Evolutionary conservation across 2,888 invertebrate species (phyloP).

Genomic region (Polyommatus iphigenia): DNA sequence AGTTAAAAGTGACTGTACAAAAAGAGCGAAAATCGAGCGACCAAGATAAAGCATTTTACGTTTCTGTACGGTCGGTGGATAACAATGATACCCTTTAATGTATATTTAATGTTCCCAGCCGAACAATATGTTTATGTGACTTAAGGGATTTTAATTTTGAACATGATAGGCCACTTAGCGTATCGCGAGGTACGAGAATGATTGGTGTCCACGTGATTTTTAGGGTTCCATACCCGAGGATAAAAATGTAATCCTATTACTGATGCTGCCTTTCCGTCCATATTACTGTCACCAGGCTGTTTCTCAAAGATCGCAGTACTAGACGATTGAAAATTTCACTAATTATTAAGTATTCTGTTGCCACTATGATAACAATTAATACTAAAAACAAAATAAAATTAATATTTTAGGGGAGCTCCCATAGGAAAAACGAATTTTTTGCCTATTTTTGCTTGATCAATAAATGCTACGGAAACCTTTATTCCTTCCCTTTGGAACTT

Average conservation of each 20-base stretch:
- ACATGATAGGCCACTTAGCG: conserved; percentile 79
- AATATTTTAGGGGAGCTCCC: too few species aligned
- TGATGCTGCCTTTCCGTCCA: too few species aligned
- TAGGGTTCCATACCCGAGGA: neutral
- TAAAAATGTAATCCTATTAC: neutral
- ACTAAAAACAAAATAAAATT: too few species aligned
- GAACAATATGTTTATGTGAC: conserved; percentile 15
- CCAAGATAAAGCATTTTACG: neutral
- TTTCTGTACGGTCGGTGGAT: neutral
- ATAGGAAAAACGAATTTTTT: too few species aligned
- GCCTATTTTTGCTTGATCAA: too few species aligned
- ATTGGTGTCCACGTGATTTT: conserved; percentile 61
- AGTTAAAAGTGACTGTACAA: too few species aligned
- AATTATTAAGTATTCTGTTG: too few species aligned
- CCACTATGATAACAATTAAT: too few species aligned
- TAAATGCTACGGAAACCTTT: neutral
- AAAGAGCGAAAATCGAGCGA: neutral
- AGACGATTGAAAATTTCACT: too few species aligned
- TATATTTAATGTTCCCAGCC: conserved; percentile 27
- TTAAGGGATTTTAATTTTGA: conserved; percentile 37
- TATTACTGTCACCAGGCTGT: too few species aligned
- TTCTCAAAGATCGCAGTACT: too few species aligned
- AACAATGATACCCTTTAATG: conserved; percentile 13
- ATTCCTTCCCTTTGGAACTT: neutral
- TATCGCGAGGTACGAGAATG: conserved; percentile 36